A percentile compares a stretch with the other conserved stretches of the same genome.
phyloP scores from a whole-genome alignment of 2,113 vertebrate genomes.

The Meleagris gallopavo region DNA sequence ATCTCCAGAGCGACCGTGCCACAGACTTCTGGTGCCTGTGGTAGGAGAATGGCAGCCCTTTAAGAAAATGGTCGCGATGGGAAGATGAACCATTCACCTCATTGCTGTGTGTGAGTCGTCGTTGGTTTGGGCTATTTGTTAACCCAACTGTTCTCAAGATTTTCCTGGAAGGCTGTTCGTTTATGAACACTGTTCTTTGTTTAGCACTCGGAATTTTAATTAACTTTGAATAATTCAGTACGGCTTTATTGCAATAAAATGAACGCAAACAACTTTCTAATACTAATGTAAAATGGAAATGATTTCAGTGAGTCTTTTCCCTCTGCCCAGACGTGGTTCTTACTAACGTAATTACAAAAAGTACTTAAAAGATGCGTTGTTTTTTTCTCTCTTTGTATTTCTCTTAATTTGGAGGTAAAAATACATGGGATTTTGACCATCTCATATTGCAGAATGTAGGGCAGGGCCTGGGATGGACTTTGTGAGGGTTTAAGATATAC shows the following conservation, averaged over 20 bases:
- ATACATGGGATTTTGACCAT: too few relatives aligned
- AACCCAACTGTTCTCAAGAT: neutral
- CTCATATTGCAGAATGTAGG: neutral
- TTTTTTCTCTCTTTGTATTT: neutral
- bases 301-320: neutral
- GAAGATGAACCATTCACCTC: neutral
- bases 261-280: constrained; percentile 23
- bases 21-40: neutral
- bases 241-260: constrained; percentile 54
- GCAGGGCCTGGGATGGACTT: neutral
- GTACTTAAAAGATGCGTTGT: neutral
- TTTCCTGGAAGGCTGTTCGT: neutral
- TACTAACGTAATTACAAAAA: neutral
- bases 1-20: neutral
- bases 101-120: neutral
- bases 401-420: neutral
- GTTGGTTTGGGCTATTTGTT: neutral
- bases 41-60: neutral
- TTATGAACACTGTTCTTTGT: neutral
- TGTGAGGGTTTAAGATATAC: rapidly evolving
- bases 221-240: constrained; percentile 18
- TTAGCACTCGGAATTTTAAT: constrained; percentile 1
- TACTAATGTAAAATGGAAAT: neutral
- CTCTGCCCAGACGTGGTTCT: neutral
- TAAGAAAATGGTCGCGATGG: neutral